Evolutionary conservation across 2,113 vertebrate genomes (phyloP).

Genomic region (Phylloscopus whistleri): DNA sequence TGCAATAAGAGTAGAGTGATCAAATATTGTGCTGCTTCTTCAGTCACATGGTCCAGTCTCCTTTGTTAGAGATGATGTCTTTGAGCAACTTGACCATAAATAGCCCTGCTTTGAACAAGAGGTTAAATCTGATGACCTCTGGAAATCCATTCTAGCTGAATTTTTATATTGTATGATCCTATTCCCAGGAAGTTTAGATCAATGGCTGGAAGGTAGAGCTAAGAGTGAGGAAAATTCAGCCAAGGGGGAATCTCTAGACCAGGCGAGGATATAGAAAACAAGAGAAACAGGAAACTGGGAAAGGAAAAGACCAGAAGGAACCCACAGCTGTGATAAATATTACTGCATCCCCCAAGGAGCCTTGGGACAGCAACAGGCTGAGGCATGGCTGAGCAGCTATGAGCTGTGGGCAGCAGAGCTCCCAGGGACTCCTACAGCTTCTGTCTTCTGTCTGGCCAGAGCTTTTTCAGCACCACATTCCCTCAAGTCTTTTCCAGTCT

Average conservation of each 20-base stretch:
- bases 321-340: background rate
- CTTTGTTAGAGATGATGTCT: background rate
- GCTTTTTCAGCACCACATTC: background rate
- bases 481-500: background rate
- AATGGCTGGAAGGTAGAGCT: background rate
- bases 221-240: background rate
- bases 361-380: background rate
- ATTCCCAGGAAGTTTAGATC: background rate
- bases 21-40: background rate
- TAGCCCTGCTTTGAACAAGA: background rate
- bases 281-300: background rate
- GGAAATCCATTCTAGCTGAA: background rate
- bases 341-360: background rate
- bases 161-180: background rate
- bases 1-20: background rate
- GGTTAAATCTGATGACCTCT: background rate
- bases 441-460: background rate
- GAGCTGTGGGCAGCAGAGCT: background rate
- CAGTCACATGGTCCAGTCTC: background rate
- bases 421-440: background rate
- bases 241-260: background rate
- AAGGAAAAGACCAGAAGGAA: background rate
- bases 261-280: background rate
- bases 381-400: background rate
- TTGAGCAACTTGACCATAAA: background rate